Evolutionary conservation across 2,113 vertebrate genomes (phyloP), one percentile per base, ranked within the genome.

Genomic region (Greenwoodochromis staneri): DNA sequence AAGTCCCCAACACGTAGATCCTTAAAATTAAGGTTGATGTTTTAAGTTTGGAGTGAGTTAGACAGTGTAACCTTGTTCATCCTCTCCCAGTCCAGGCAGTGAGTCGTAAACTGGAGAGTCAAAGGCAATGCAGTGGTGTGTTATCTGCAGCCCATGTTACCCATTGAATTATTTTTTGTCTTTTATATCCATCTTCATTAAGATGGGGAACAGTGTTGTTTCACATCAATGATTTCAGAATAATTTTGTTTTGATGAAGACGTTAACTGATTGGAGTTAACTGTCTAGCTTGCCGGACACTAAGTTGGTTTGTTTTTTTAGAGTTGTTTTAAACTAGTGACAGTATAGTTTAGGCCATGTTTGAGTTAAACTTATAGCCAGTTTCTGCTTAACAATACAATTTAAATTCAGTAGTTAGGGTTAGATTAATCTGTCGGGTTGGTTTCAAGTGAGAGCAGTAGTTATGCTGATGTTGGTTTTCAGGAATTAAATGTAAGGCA

Each of bases 241-340:
- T 45, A 27, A 29, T 73, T 73, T 45, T 27, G 21, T 45, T 73
- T 29, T 45, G 40, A 17, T 73, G 21, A 27, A 73, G 21, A 45
- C 8, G 0, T 73, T 71, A 71, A 71, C 38, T 73, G 38, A 73
- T 24, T 73, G 66, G 66, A 45, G 38, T 73, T 73, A 45, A 73
- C 24, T 76, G 24, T 27, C 27, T 29, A 19, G 16, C 42, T 76
- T 29, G 42, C 27, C 16, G 19, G 42, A 49, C 42, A 49, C 9
- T 8, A 19, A 27, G 6, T 76, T 76, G 9, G 0, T 16, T 11
- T 8, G 0, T 3, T 17, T 63, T 27, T 63, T 63, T 5, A 17
- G 5, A 76, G 24, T 73, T 73, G 21, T 73, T 73, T 47, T 47
- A 76, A 29, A 76, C 42, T 11, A 31, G 24, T 49, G 71, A 12